These are phyloP conservation scores for Sebastiscus tertius DNA, from an alignment of 2,797 vertebrate genomes.

Conservation along the genomic window DNA sequence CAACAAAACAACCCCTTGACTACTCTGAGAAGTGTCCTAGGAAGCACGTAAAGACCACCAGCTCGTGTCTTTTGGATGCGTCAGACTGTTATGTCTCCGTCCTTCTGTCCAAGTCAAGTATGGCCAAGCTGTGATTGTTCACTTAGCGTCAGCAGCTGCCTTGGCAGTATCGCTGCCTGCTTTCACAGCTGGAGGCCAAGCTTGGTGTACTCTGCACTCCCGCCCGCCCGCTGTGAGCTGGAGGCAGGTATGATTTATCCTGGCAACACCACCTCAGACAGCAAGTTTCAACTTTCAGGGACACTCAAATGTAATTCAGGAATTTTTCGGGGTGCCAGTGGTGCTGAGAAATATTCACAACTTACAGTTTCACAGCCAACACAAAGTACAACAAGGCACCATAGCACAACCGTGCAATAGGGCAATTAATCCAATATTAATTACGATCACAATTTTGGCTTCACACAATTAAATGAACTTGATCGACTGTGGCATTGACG, in stretches of 20 bases:
- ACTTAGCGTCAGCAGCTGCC: slow-evolving; percentile 72
- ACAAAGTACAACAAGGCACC: not conserved
- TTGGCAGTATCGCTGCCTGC: slow-evolving; percentile 66
- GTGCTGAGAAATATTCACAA: slow-evolving; percentile 14
- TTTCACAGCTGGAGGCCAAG: slow-evolving; percentile 74
- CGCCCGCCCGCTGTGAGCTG: slow-evolving; percentile 53
- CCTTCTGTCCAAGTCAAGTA: slow-evolving; percentile 42
- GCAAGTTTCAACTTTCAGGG: slow-evolving; percentile 43
- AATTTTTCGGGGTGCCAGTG: not conserved
- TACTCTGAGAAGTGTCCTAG: not conserved
- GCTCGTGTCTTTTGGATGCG: slow-evolving; percentile 11
- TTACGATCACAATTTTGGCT: too few relatives aligned
- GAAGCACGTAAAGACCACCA: slow-evolving; percentile 13
- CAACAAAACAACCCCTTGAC: not conserved
- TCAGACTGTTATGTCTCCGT: slow-evolving; percentile 24
- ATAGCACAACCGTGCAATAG: not conserved
- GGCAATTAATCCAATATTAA: too few relatives aligned
- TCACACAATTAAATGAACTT: too few relatives aligned
- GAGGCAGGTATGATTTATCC: slow-evolving; percentile 46
- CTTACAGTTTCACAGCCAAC: not conserved
- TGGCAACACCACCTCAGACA: slow-evolving; percentile 36
- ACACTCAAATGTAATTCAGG: slow-evolving; percentile 32
- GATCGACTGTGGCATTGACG: too few relatives aligned
- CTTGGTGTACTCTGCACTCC: slow-evolving; percentile 71
- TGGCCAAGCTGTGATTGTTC: slow-evolving; percentile 70